Evolutionary conservation across 2,797 vertebrate genomes (phyloP), one percentile per base, ranked within the genome.

Genomic region (Lagorchestes hirsutus): DNA sequence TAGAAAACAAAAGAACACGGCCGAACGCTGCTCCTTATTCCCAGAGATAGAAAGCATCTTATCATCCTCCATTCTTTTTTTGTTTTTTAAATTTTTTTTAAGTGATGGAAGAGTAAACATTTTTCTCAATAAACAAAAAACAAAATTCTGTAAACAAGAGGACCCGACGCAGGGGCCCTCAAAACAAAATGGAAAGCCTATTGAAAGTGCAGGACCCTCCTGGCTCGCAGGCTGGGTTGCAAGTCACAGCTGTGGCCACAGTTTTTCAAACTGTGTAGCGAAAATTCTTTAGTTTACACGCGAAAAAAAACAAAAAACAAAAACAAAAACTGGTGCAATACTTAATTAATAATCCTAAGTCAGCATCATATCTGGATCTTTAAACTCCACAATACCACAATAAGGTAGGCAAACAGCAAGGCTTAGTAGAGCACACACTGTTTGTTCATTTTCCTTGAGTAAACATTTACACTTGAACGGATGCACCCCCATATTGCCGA

Each of bases 11-110:
- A 99, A 99, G 99, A 99, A 99, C 98, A 98, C 98, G 98, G 99
- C 99, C 98, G 98, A 99, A 99, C 99, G 99, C 99, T 99, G 99
- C 99, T 99, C 99, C 98, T 99, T 99, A 99, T 99, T 99, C 99
- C 99, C 99, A 99, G 99, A 99, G 99, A 99, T 99, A 99, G 98
- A 99, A 99, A 99, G 99, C 99, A 99, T 99, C 99, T 99, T 99
- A 98, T 98, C 98, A 98, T 98, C 98, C 98, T 98, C 98, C 98
- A 98, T 98, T 98, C 98, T 95, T 97, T 98, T 98, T 98, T 98
- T 98, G 98, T 98, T 98, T 98, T 97, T 98, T 95, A 98, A 98
- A 96, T 98, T 98, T 99, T 99, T 98, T 99, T 99, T 99, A 99
- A 99, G 99, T 99, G 99, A 99, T 99, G 99, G 99, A 99, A 99